Conservation (phyloP, 2,888 invertebrate genomes). For the Anoncus sp. region DNA sequence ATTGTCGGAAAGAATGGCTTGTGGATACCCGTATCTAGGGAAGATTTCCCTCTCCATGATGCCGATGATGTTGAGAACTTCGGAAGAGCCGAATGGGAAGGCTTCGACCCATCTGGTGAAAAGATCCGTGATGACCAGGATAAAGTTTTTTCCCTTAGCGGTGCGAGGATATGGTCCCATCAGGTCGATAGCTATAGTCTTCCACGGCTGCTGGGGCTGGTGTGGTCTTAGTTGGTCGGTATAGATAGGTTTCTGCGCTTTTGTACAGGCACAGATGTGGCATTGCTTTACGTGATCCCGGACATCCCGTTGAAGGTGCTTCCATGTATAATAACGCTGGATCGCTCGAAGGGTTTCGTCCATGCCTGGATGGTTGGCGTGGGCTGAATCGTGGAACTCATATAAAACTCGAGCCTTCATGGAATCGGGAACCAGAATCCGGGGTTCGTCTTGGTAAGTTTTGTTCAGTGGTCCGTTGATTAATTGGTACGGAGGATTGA, state of each 20-base stretch:
- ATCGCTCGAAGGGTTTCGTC: slow-evolving; percentile 63
- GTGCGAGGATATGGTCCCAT: slow-evolving; percentile 53
- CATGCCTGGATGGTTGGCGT: slow-evolving; percentile 67
- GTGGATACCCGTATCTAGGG: slow-evolving; percentile 42
- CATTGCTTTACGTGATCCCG: slow-evolving; percentile 39
- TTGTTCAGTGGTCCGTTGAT: neutral
- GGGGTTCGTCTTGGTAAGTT: neutral
- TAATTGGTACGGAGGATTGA: no score
- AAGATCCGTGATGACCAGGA: slow-evolving; percentile 63
- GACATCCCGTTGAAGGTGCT: slow-evolving; percentile 27
- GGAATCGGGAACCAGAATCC: neutral
- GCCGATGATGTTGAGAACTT: slow-evolving; percentile 12
- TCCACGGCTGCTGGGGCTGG: neutral
- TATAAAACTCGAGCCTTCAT: slow-evolving; percentile 3
- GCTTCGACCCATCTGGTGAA: slow-evolving; percentile 68
- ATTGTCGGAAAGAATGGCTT: slow-evolving; percentile 40
- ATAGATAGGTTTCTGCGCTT: neutral
- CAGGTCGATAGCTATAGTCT: slow-evolving; percentile 29
- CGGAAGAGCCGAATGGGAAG: slow-evolving; percentile 45
- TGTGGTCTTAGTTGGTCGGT: neutral
- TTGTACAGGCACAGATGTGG: neutral
- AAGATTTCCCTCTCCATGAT: slow-evolving; percentile 56
- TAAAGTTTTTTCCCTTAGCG: slow-evolving; percentile 34
- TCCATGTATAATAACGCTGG: slow-evolving; percentile 48
- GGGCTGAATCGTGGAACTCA: slow-evolving; percentile 43